Conservation (phyloP, 2,113 vertebrate species). For the Sciurus niger region DNA sequence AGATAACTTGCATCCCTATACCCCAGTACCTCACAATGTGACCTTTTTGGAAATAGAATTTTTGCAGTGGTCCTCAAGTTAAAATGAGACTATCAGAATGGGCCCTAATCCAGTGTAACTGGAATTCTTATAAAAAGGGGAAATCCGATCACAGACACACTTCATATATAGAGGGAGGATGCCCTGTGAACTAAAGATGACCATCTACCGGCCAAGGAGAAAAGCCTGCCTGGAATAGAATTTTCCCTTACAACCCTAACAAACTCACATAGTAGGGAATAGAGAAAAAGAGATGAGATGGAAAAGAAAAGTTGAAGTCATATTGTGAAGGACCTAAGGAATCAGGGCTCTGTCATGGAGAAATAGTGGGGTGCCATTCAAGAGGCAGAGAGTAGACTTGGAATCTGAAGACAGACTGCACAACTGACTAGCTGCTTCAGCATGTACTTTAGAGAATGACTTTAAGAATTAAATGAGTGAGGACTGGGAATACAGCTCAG, state of each 20-base stretch:
- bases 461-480: no score
- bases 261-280: not conserved
- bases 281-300: not conserved
- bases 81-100: slow-evolving; percentile 28
- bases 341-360: not conserved
- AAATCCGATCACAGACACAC: not conserved
- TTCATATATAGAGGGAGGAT: not conserved
- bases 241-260: not conserved
- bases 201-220: not conserved
- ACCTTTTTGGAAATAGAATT: not conserved
- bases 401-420: not conserved
- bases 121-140: not conserved
- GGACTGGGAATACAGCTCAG: no score
- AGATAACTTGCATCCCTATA: not conserved
- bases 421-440: no score
- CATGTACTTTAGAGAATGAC: no score
- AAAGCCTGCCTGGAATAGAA: not conserved
- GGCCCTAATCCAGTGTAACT: not conserved
- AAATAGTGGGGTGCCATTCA: not conserved
- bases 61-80: not conserved
- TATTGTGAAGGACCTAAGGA: not conserved
- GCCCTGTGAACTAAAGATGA: not conserved
- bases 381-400: not conserved
- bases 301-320: not conserved
- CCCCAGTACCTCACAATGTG: not conserved